Evolutionary conservation across 2,888 invertebrate genomes (phyloP).

Genomic region (Trisateles emortualis): DNA sequence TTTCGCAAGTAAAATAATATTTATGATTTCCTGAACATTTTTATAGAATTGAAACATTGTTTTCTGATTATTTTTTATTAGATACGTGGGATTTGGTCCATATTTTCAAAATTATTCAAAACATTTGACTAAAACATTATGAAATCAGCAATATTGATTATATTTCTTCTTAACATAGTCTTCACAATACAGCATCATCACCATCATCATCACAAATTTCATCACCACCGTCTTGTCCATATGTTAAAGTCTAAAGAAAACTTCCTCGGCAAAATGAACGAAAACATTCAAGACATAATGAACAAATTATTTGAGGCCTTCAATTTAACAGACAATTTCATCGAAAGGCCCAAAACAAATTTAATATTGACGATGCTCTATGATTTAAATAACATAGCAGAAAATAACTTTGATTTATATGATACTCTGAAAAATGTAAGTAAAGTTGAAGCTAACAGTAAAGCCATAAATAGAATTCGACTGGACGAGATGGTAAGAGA

Average conservation of each 20-base stretch:
- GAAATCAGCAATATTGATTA: background rate
- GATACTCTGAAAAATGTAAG: conserved; percentile 34
- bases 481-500: conserved; percentile 38
- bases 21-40: background rate
- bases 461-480: conserved; percentile 15
- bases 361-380: conserved; percentile 48
- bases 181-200: conserved; percentile 23
- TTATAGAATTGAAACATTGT: background rate
- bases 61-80: background rate
- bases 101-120: background rate
- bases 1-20: background rate
- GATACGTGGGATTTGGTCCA: background rate
- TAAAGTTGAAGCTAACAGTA: conserved; percentile 16
- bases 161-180: conserved; percentile 14
- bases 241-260: conserved; percentile 20
- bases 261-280: conserved; percentile 40
- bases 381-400: conserved; percentile 47
- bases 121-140: background rate
- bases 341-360: conserved; percentile 29
- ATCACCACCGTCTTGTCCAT: background rate
- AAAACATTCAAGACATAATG: conserved; percentile 38
- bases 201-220: conserved; percentile 10
- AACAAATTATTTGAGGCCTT: conserved; percentile 52
- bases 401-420: conserved; percentile 38
- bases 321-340: conserved; percentile 40